phyloP scores from a whole-genome alignment of 2,797 vertebrate species.

The Meda fulgida region DNA sequence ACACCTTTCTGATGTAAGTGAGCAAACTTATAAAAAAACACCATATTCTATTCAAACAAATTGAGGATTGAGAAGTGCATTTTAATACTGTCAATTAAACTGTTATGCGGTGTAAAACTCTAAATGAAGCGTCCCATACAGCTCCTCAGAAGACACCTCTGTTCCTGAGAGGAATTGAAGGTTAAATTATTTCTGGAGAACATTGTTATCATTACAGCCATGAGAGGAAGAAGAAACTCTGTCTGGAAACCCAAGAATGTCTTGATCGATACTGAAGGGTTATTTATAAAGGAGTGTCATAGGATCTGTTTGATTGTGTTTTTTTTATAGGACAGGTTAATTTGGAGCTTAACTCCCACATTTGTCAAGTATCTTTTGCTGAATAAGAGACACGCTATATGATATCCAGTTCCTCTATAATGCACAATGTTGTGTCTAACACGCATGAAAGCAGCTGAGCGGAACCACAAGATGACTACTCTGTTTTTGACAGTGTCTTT shows the following conservation, averaged over 20 bases:
- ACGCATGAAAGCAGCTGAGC: constrained; percentile 1
- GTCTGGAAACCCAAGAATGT: constrained; percentile 69
- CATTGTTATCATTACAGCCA: constrained; percentile 55
- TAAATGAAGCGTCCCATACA: background rate
- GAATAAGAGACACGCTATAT: constrained; percentile 56
- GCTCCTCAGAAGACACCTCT: constrained; percentile 15
- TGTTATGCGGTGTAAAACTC: background rate
- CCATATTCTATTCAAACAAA: background rate
- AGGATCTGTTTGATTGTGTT: constrained; percentile 62
- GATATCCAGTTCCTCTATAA: constrained; percentile 14
- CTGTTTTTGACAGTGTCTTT: constrained; percentile 36
- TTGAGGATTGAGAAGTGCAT: background rate
- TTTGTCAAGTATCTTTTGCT: constrained; percentile 56
- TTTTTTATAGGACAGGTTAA: constrained; percentile 59
- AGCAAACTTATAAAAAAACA: background rate
- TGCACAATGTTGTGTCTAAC: background rate
- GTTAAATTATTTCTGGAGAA: constrained; percentile 65
- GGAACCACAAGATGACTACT: constrained; percentile 33
- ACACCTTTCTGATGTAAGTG: background rate
- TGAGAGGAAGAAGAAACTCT: constrained; percentile 60
- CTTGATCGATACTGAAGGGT: constrained; percentile 69
- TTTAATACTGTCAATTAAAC: background rate
- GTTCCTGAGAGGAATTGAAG: constrained; percentile 48
- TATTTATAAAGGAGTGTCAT: constrained; percentile 72
- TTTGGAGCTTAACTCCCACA: constrained; percentile 52